Percentiles rank a stretch among this genome's conserved stretches.
Evolutionary conservation across 2,888 invertebrate genomes (phyloP).

Genomic region (Alviniconcha strummeri): DNA sequence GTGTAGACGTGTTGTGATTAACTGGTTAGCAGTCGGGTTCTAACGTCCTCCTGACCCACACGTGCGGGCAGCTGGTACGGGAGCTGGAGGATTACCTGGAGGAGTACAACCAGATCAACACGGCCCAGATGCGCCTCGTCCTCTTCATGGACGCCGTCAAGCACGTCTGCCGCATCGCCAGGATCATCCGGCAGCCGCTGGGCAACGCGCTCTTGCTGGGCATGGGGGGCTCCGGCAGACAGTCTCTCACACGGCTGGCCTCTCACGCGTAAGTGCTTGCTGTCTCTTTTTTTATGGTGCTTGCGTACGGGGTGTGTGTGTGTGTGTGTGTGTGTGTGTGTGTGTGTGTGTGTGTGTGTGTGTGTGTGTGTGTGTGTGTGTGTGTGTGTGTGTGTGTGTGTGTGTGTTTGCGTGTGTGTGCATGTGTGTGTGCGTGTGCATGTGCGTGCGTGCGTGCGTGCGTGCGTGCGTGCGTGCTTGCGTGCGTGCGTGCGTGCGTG

Average conservation of each 20-base stretch:
- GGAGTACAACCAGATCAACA: slow-evolving; percentile 84
- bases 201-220: slow-evolving; percentile 74
- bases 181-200: slow-evolving; percentile 88
- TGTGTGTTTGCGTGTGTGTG: too few relatives aligned
- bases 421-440: not conserved
- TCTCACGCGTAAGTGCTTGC: slow-evolving; percentile 70
- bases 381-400: too few relatives aligned
- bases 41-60: too few relatives aligned
- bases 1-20: too few relatives aligned
- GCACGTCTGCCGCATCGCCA: slow-evolving; percentile 85
- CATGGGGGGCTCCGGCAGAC: slow-evolving; percentile 74
- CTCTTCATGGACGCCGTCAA: slow-evolving; percentile 87
- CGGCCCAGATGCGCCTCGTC: slow-evolving; percentile 86
- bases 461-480: too few relatives aligned
- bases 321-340: too few relatives aligned
- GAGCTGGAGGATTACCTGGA: slow-evolving; percentile 79
- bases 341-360: too few relatives aligned
- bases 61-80: slow-evolving; percentile 28
- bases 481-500: too few relatives aligned
- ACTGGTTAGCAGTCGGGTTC: too few relatives aligned
- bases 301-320: too few relatives aligned
- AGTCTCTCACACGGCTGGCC: slow-evolving; percentile 72
- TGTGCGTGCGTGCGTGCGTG: too few relatives aligned
- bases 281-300: not conserved
- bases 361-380: too few relatives aligned